Base-by-base conservation (phyloP, 2,888 invertebrate genomes). In the Rhingia campestris region DNA sequence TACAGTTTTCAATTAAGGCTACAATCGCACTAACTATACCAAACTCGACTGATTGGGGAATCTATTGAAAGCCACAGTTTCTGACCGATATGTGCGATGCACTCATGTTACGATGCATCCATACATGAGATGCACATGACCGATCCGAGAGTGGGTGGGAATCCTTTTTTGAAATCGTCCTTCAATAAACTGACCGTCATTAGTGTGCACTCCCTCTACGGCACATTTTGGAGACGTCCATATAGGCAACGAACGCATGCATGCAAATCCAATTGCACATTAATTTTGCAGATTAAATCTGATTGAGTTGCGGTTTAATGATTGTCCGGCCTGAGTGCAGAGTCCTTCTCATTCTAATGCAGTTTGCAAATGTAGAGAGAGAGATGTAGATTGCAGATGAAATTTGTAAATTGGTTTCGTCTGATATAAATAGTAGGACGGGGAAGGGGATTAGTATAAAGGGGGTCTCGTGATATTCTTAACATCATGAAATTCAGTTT, bases 1-100 rank as follows among this genome's bases (percentile, higher is more conserved):
- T 84, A 84, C 80, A 74, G 75, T 80, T 84, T 84, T 59, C 84
- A 84, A 84, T 84, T 84, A 84, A 80, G 75, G 74, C 72, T 74
- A 66, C 80, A 84, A 84, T 74, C 64, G 80, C 70, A 75, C 74
- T 84, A 84, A 74, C 69, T 80, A 84, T 66, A 59, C 35, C 74
- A 49, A 84, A 80, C 69, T 75, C 22, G 53, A 33, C 69, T 79
- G 82, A 67, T 77, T 74, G 74, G 49, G 70, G 74, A 70, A 32
- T 80, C 74, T 66, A 84, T 56, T 39, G 63, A 84, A 80, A 80
- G 84, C 84, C 84, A 59, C 80, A 84, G 54, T 58, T 56, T 70
- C 47, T 63, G 59, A 67, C 58, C 51, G 35, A 61, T 39, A 69
- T 64, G 30, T 10, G 30, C 43, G 53, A 41, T 51, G 32, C 41